Evolutionary conservation across 2,888 invertebrate species (phyloP), one percentile per base, ranked within the genome.

Genomic region (Pocota personata): DNA sequence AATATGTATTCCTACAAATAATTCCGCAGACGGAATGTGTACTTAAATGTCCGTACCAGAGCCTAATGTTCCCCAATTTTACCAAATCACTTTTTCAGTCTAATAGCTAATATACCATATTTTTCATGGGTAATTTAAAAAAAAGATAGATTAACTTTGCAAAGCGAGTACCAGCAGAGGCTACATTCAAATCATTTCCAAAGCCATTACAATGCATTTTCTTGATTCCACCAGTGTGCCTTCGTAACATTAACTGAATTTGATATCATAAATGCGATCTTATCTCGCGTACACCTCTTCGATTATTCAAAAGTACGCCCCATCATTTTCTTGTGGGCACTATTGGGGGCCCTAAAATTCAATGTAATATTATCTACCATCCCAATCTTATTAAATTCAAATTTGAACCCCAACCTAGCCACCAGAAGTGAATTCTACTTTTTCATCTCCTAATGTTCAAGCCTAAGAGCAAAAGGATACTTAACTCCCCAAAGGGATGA

Each of bases 321-420:
- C 43, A 57, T 69, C 19, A 43, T 57, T 57, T 71, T 24, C 2
- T 2, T 30, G 37, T 14, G 57, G 12, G 8, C 40, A 21, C 37
- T 60, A 21, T 35, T 50, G 16, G 40, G 43, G 21, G 40, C 24
- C 46, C 19, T 60, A 46, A n/a, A 66, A 73, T 60, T 35, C 43
- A 78, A 78, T 72, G 72, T 72, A 55, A 72, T 62, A 30, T 43
- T 57, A 16, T 40, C 21, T 58, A 43, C 35, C 66, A 60, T 58
- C 60, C 58, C 80, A 43, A 52, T 73, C 66, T 73, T 66, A 73
- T 75, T 75, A 52, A 58, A 62, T 60, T 50, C 50, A 35, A 73
- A 66, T 30, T 66, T 73, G 16, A 40, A 16, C 30, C 37, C 32
- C 52, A n/a, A 14, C 10, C 52, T 10, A 27, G 8, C 30, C 12